Evolutionary conservation across 2,888 invertebrate genomes (phyloP), one percentile per base, ranked within the genome.

Genomic region (Pollenia amentaria): DNA sequence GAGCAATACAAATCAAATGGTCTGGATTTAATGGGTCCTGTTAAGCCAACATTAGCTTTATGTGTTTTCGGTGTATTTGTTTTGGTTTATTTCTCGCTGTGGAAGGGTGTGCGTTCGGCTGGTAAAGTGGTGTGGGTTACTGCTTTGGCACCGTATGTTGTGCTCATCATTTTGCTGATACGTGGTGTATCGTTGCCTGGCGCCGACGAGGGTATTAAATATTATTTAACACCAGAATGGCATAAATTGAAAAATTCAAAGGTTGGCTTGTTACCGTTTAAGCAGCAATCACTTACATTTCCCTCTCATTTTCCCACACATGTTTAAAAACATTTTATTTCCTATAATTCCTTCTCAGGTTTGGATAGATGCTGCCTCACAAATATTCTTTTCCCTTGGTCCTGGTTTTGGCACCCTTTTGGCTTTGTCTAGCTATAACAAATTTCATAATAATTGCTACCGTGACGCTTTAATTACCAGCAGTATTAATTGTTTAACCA

Each of bases 51-150:
- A 10, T 94, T 99, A 88, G 98, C 98, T 0, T 94, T 98, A 55
- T 98, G 98, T 93, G 96, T 98, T 51, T 96, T 98, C 89, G 96
- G 97, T 4, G 98, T 99, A 82, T 99, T 98, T 93, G 94, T 98
- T 48, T 95, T 98, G 88, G 99, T 99, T 89, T 99, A 99, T 94
- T 99, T 99, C 94, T 98, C 98, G 0, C 94, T 99, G 10, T 99
- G 99, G 99, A 99, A 99, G 94, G 99, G 99, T 8, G 97, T 97
- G 7, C 95, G 96, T 88, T 97, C 97, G 92, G 96, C 98, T 64
- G 99, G 99, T 89, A 99, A 99, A 96, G 98, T 97, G 84, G 98
- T 98, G 75, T 99, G 98, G 98, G 96, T 99, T 84, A 99, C 99
- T 29, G 99, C 99, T 3, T 94, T 98, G 84, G 97, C 98, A 51